These are phyloP conservation scores for Molossus alvarezi DNA, from an alignment of 2,797 vertebrate species.

Conservation along the genomic window DNA sequence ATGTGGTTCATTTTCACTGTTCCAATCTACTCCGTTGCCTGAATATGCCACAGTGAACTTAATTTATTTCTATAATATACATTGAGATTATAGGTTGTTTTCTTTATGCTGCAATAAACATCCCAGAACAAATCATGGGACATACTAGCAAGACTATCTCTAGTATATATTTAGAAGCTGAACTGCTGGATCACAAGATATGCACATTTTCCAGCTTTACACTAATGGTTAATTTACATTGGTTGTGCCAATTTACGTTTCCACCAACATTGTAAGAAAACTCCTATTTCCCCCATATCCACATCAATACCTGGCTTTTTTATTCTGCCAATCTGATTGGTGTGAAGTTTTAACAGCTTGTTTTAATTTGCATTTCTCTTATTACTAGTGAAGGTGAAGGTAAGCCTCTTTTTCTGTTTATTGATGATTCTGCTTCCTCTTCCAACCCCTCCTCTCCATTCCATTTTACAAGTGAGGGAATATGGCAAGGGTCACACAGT, in stretches of 20 bases:
- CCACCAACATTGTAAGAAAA: not conserved
- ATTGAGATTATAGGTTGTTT: not conserved
- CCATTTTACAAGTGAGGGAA: not conserved
- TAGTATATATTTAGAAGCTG: not conserved
- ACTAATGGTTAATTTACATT: not conserved
- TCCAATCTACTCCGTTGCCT: not conserved
- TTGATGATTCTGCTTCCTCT: not conserved
- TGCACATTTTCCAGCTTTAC: not conserved
- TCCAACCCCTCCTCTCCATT: not conserved
- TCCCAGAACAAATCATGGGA: not conserved
- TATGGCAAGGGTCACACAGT: not conserved
- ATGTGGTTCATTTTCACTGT: not conserved
- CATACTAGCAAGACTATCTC: not conserved
- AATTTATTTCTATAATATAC: not conserved
- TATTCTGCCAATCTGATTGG: not conserved
- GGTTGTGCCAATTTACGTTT: not conserved
- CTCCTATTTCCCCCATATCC: not conserved
- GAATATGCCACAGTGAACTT: not conserved
- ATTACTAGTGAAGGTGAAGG: not conserved
- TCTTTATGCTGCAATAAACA: not conserved
- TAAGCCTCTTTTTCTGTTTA: not conserved
- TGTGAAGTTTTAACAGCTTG: not conserved
- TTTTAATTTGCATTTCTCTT: constrained; percentile 28
- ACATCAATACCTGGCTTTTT: not conserved
- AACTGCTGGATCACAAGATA: not conserved